phyloP scores from a whole-genome alignment of 2,797 vertebrate genomes.

The Heterohyrax brucei region DNA sequence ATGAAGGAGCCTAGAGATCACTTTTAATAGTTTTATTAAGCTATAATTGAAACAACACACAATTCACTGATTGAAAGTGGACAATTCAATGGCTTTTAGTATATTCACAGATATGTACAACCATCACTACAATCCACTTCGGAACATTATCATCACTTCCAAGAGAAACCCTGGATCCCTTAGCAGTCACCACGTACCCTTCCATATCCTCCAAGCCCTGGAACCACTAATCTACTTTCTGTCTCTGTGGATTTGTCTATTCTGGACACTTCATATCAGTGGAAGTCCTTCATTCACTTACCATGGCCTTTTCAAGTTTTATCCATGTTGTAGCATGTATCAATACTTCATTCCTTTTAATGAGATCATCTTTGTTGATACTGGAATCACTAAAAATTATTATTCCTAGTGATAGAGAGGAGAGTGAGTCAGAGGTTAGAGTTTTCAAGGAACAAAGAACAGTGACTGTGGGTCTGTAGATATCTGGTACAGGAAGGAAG shows the following conservation, averaged over 20 bases:
- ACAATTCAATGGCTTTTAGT: background rate
- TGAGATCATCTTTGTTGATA: background rate
- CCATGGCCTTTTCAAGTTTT: background rate
- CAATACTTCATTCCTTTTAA: background rate
- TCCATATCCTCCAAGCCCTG: background rate
- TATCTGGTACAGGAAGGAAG: background rate
- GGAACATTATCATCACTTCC: background rate
- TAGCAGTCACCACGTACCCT: background rate
- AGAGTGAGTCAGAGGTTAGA: background rate
- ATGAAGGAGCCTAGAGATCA: background rate
- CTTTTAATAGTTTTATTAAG: background rate
- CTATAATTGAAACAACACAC: background rate
- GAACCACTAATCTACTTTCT: background rate
- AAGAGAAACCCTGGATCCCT: background rate
- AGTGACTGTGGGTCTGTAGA: background rate
- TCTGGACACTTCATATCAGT: too few species aligned
- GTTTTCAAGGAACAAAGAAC: background rate
- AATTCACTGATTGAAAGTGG: background rate
- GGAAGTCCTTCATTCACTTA: background rate
- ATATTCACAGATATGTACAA: background rate
- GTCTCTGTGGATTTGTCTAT: too few species aligned
- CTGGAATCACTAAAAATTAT: background rate
- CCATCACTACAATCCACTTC: background rate
- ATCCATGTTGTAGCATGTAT: background rate
- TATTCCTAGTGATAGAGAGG: background rate